Conservation (phyloP, 2,888 invertebrate genomes). For the Choreutis nemorana region DNA sequence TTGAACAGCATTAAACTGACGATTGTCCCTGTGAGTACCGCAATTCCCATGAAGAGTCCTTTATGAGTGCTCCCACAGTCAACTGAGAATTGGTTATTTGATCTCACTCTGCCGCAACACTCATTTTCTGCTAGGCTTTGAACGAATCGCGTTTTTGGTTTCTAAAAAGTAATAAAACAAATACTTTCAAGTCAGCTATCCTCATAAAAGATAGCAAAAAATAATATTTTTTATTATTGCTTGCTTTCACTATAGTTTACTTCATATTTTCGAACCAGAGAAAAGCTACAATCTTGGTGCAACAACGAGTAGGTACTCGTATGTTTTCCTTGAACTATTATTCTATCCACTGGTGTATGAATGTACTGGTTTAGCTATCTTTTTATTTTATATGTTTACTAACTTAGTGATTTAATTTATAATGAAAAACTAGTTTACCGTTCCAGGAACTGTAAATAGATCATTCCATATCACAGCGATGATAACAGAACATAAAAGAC, state of each 20-base stretch:
- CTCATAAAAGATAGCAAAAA: too few relatives aligned
- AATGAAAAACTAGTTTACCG: constrained; percentile 24
- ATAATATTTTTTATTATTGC: too few relatives aligned
- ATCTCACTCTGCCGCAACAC: constrained; percentile 36
- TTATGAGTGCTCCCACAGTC: constrained; percentile 80
- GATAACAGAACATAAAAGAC: constrained; percentile 80
- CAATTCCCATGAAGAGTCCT: constrained; percentile 71
- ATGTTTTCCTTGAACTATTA: too few relatives aligned
- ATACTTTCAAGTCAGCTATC: too few relatives aligned
- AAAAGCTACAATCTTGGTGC: too few relatives aligned
- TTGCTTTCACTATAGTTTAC: too few relatives aligned
- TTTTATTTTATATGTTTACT: background rate
- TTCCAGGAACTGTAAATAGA: constrained; percentile 64
- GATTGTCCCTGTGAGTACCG: constrained; percentile 73
- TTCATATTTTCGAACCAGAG: too few relatives aligned
- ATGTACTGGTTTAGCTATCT: background rate
- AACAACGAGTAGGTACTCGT: too few relatives aligned
- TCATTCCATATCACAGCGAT: constrained; percentile 84
- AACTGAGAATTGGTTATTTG: constrained; percentile 68
- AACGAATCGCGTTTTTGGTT: constrained; percentile 14
- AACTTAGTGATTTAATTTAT: background rate
- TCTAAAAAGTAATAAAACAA: constrained; percentile 21
- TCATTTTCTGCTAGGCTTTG: constrained; percentile 17
- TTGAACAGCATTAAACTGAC: constrained; percentile 77
- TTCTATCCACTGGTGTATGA: too few relatives aligned